Evolutionary conservation across 2,113 vertebrate genomes (phyloP).

Genomic region (Oncorhynchus kisutch): DNA sequence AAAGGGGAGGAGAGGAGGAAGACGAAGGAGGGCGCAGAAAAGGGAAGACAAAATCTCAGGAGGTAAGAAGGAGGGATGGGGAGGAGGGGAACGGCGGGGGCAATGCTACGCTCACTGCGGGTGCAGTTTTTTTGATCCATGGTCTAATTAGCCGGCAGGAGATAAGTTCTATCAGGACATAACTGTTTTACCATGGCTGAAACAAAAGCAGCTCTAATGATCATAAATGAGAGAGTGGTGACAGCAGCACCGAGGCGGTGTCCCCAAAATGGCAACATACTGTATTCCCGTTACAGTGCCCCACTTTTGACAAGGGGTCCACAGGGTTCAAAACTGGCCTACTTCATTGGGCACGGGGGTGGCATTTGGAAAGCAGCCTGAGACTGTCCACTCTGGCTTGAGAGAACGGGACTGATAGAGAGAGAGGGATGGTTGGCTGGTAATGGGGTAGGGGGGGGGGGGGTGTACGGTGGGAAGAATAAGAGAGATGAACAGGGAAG

Average conservation of each 20-base stretch:
- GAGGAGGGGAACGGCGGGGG: no score
- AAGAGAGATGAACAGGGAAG: slow-evolving; percentile 7
- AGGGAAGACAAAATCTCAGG: neutral
- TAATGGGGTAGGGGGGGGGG: neutral
- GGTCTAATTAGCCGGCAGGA: slow-evolving; percentile 44
- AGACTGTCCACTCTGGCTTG: neutral
- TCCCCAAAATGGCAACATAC: neutral
- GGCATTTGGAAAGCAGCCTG: no score
- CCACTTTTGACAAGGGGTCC: no score
- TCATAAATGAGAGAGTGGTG: slow-evolving; percentile 27
- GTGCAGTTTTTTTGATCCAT: slow-evolving; percentile 31
- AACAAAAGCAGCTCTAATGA: slow-evolving; percentile 40
- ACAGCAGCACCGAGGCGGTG: no score
- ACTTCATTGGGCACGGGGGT: neutral
- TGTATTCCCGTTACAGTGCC: no score
- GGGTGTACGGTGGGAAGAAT: neutral
- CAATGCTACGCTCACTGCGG: neutral
- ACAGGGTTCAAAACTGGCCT: no score
- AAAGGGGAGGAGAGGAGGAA: neutral
- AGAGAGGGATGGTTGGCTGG: neutral
- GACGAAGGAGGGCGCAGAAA: neutral
- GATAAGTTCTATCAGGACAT: slow-evolving; percentile 42
- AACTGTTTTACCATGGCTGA: slow-evolving; percentile 34
- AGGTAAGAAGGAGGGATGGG: neutral
- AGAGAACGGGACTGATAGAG: neutral